These are phyloP conservation scores for Cisticola juncidis DNA, from an alignment of 2,113 vertebrate genomes.

Conservation along the genomic window DNA sequence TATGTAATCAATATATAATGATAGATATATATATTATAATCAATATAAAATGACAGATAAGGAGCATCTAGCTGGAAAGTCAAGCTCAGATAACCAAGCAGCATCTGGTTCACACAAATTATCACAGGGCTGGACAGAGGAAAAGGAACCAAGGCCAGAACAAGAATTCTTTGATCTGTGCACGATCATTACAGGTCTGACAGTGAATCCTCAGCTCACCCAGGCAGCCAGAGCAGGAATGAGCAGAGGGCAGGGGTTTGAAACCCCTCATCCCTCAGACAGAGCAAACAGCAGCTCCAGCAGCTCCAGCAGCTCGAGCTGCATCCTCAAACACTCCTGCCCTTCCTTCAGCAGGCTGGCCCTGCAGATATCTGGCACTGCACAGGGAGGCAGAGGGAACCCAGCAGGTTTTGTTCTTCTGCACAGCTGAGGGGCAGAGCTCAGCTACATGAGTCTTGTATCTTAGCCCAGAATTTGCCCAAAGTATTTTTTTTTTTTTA, in stretches of 20 bases:
- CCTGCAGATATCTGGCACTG: not conserved
- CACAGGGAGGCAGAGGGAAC: not conserved
- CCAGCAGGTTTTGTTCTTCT: not conserved
- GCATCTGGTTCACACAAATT: not conserved
- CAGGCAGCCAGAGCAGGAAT: not conserved
- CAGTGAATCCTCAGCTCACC: not conserved
- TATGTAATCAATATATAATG: conserved; percentile 13
- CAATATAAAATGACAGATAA: conserved; percentile 17
- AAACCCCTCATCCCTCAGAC: not conserved
- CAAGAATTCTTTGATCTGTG: not conserved
- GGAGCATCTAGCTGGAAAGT: conserved; percentile 4
- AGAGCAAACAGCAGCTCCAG: not conserved
- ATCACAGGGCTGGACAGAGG: not conserved
- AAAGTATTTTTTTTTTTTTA: not conserved
- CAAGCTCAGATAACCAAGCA: not conserved
- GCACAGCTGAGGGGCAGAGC: conserved; percentile 3
- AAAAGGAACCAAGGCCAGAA: not conserved
- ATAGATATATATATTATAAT: conserved; percentile 23
- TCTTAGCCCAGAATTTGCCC: not conserved
- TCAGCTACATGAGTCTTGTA: not conserved
- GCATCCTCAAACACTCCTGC: not conserved
- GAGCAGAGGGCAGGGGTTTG: not conserved
- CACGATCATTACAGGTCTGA: not conserved
- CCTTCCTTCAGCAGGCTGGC: not conserved
- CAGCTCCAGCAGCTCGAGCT: not conserved